Conservation (phyloP, 2,797 vertebrate species). For the Onychomys arenicola region DNA sequence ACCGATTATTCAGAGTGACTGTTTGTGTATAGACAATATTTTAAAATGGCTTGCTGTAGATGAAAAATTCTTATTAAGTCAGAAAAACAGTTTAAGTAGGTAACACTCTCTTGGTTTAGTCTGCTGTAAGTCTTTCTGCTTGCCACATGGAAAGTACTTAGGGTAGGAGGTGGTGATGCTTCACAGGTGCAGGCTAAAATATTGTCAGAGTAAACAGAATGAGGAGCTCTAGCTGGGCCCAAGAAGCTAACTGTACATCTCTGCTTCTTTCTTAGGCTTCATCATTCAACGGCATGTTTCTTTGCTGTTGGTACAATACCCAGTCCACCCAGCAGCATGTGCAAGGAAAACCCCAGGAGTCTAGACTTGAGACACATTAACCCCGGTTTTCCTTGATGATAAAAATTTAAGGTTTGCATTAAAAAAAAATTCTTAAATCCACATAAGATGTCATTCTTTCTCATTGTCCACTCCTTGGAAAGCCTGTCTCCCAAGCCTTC, state of each 20-base stretch:
- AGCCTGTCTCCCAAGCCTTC: not conserved
- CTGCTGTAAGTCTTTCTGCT: conserved; percentile 86
- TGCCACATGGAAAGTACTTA: conserved; percentile 76
- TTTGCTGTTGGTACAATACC: not conserved
- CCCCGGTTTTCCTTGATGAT: not conserved
- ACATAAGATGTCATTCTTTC: not conserved
- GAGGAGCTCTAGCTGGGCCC: not conserved
- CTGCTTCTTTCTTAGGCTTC: not conserved
- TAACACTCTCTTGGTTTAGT: conserved; percentile 89
- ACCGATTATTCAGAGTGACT: conserved; percentile 99
- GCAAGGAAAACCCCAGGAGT: not conserved
- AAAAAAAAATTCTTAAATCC: not conserved
- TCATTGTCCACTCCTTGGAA: not conserved
- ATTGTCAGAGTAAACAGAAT: not conserved
- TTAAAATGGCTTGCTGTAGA: conserved; percentile 94
- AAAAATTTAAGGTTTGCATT: not conserved
- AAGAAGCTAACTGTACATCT: not conserved
- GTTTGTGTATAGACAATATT: conserved; percentile 97
- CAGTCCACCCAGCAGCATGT: too few relatives aligned
- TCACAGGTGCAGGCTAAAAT: conserved; percentile 54
- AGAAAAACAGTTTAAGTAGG: conserved; percentile 90
- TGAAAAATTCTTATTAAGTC: conserved; percentile 94
- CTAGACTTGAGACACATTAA: not conserved
- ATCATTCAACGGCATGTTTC: not conserved
- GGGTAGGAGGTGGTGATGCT: conserved; percentile 51